Base-by-base conservation (phyloP, 2,888 invertebrate genomes). In the Rotaria magnacalcarata region DNA sequence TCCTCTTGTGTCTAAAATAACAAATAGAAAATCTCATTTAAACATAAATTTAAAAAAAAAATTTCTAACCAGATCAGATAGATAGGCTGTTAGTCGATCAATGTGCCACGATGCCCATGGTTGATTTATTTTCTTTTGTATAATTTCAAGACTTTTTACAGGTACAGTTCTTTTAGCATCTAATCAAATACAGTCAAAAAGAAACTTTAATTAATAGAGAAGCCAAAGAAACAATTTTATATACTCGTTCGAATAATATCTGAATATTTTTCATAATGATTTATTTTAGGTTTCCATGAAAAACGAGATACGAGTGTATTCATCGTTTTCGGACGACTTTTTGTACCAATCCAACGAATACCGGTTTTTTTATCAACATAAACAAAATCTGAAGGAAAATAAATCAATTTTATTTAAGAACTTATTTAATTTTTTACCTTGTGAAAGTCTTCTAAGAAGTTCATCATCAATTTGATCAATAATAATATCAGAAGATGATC, bases 241-340 rank as follows among this genome's bases (percentile, higher is more conserved):
- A 16, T 80, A 80, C 80, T 80, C 47, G 80, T 80, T 80, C 80
- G 43, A 80, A 47, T 80, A 11, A 80, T 47, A 80, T 80, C 80
- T 47, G 47, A 47, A 80, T 80, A 47, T 47, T 80, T 80, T 80
- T 80, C 80, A 47, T 47, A 80, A n/a, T 80, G 80, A 80, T 80
- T 80, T 11, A 47, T 47, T 80, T 80, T 80, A 47, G 80, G 80
- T 80, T 80, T 80, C 80, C 80, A 80, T 80, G 80, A 80, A n/a
- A 80, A 43, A 7, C 80, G 80, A n/a, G 80, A 80, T 47, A 47
- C 47, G 24, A 80, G 24, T 24, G 47, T 80, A 47, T 34, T 80
- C 67, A 67, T 67, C n/a, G 80, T 1, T 47, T 47, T 19, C n/a
- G 80, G 80, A 6, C 80, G 80, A 80, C 11, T 24, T 80, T 80